Evolutionary conservation across 2,113 vertebrate genomes (phyloP).

Genomic region (Zosterops japonicus): DNA sequence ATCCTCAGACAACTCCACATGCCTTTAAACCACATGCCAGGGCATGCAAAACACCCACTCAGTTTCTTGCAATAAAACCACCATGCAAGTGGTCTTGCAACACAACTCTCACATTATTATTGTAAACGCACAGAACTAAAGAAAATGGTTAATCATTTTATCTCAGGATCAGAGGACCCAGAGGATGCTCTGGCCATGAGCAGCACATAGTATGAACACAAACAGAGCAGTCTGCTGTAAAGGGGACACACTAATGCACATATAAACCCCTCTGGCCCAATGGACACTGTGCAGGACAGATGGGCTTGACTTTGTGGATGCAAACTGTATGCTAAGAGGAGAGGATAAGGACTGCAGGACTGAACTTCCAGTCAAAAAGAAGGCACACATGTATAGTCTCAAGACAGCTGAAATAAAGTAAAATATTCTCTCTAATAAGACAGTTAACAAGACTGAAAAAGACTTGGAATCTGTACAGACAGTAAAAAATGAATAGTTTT

Average conservation of each 20-base stretch:
- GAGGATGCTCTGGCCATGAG: neutral
- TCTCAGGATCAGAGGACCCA: neutral
- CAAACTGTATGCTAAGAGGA: neutral
- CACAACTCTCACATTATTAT: neutral
- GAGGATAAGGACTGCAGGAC: neutral
- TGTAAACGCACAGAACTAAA: neutral
- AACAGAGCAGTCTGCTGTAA: neutral
- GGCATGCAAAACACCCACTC: conserved; percentile 44
- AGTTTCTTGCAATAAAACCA: conserved; percentile 17
- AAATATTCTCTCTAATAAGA: neutral
- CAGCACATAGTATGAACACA: rapidly evolving
- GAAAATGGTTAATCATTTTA: neutral
- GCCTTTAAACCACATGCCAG: neutral
- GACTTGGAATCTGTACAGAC: neutral
- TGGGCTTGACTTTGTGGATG: neutral
- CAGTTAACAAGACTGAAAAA: neutral
- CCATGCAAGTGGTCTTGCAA: neutral
- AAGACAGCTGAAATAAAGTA: neutral
- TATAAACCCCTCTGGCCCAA: neutral
- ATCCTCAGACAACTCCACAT: conserved; percentile 28
- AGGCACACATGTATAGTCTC: neutral
- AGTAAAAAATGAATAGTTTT: neutral
- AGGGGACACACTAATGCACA: neutral
- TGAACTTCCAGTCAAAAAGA: neutral
- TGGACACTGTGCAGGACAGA: neutral